A percentile compares a stretch with the other conserved stretches of the same genome.
Conservation (phyloP, 2,113 vertebrate species). For the Sisor rabdophorus region DNA sequence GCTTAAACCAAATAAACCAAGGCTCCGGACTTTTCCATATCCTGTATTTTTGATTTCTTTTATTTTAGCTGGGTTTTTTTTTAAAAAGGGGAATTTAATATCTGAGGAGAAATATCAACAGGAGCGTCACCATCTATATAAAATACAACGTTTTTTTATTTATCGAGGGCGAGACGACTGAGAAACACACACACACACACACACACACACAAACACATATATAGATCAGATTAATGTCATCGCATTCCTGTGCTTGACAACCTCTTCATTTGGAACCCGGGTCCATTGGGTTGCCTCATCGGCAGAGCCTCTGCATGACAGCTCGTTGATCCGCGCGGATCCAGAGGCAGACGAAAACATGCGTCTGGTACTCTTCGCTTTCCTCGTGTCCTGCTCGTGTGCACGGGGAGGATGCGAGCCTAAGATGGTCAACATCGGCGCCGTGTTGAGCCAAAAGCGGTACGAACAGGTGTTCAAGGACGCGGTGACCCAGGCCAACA, state of each 20-base stretch:
- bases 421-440: conserved; percentile 88
- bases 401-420: conserved; percentile 86
- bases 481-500: conserved; percentile 87
- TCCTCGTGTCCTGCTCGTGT: conserved; percentile 83
- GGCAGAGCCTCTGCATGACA: conserved; percentile 29
- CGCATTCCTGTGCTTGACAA: conserved; percentile 46
- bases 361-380: conserved; percentile 81
- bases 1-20: background rate
- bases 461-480: conserved; percentile 94
- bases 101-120: conserved; percentile 45
- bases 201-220: conserved; percentile 33
- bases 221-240: conserved; percentile 32
- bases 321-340: conserved; percentile 44
- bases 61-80: background rate
- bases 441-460: conserved; percentile 90
- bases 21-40: conserved; percentile 3
- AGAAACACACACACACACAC: conserved; percentile 26
- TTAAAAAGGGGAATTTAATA: background rate
- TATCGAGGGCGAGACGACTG: background rate
- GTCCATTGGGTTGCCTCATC: conserved; percentile 16
- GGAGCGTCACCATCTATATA: conserved; percentile 19
- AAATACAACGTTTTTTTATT: background rate
- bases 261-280: conserved; percentile 23
- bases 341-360: conserved; percentile 55
- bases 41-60: background rate